Evolutionary conservation across 2,888 invertebrate species (phyloP).

Genomic region (Scaptomyza cyrtandrae): DNA sequence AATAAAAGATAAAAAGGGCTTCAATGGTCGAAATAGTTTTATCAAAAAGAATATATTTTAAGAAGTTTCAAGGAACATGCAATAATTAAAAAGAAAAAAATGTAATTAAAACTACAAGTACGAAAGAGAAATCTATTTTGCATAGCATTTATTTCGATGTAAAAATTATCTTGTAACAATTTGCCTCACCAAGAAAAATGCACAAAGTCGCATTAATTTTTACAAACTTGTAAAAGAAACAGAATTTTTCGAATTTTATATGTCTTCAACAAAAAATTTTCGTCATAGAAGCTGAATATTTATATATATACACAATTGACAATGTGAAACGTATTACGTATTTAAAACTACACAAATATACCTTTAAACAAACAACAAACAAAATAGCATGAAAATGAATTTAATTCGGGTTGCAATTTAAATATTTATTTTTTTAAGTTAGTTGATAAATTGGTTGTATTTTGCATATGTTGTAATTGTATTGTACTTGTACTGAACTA

Average conservation of each 20-base stretch:
- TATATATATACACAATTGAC: slow-evolving; percentile 12
- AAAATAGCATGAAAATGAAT: slow-evolving; percentile 2
- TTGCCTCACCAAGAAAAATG: not conserved
- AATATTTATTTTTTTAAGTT: slow-evolving; percentile 9
- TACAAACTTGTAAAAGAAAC: no score
- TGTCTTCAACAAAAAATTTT: not conserved
- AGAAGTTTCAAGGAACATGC: no score
- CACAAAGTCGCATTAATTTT: not conserved
- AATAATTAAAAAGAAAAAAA: no score
- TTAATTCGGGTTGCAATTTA: slow-evolving; percentile 14
- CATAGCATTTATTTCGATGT: slow-evolving; percentile 18
- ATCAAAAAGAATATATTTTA: no score
- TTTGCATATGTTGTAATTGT: slow-evolving; percentile 35
- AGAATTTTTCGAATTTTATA: not conserved
- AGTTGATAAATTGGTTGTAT: slow-evolving; percentile 46
- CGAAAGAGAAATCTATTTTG: not conserved
- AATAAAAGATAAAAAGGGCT: no score
- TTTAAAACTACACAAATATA: not conserved
- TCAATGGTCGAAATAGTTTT: no score
- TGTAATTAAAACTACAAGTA: no score
- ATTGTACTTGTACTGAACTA: slow-evolving; percentile 68
- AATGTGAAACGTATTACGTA: slow-evolving; percentile 2
- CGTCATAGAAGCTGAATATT: slow-evolving; percentile 10
- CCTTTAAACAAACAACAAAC: not conserved
- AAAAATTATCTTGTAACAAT: not conserved